Conservation (phyloP, 1,140 invertebrate genomes). For the Limonius californicus region DNA sequence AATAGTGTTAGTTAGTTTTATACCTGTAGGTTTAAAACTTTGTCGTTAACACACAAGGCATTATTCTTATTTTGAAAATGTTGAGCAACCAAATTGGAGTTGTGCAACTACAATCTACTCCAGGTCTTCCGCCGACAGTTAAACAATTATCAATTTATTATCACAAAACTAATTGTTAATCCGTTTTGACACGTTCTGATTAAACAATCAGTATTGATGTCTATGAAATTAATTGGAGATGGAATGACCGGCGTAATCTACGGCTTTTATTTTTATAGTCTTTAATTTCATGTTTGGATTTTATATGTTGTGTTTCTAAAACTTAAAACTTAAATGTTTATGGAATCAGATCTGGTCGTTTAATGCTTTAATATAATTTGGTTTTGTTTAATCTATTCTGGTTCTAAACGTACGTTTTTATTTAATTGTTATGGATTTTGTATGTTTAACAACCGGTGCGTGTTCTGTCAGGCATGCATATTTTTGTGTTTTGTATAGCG, state of each 20-base stretch:
- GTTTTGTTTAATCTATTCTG: background rate
- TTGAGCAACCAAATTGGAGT: too few relatives aligned
- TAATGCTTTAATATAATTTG: background rate
- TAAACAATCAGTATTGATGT: too few relatives aligned
- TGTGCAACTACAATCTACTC: too few relatives aligned
- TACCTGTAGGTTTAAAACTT: background rate
- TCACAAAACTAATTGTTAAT: too few relatives aligned
- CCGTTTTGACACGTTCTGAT: too few relatives aligned
- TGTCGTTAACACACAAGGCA: too few relatives aligned
- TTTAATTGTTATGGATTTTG: background rate
- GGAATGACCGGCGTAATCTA: background rate
- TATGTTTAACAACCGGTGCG: background rate
- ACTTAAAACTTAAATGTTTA: too few relatives aligned
- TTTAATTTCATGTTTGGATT: background rate
- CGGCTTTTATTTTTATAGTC: too few relatives aligned
- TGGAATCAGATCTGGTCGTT: too few relatives aligned
- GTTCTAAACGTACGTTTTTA: background rate
- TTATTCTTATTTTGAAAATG: background rate
- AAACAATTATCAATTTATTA: too few relatives aligned
- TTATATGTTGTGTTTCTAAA: background rate
- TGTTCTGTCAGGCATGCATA: background rate
- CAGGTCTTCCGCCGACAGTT: too few relatives aligned
- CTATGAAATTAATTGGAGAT: background rate
- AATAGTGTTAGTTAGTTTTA: slow-evolving; percentile 46
- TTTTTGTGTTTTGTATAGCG: background rate